Base-by-base conservation (phyloP, 2,797 vertebrate genomes). In the Peromyscus attwateri region DNA sequence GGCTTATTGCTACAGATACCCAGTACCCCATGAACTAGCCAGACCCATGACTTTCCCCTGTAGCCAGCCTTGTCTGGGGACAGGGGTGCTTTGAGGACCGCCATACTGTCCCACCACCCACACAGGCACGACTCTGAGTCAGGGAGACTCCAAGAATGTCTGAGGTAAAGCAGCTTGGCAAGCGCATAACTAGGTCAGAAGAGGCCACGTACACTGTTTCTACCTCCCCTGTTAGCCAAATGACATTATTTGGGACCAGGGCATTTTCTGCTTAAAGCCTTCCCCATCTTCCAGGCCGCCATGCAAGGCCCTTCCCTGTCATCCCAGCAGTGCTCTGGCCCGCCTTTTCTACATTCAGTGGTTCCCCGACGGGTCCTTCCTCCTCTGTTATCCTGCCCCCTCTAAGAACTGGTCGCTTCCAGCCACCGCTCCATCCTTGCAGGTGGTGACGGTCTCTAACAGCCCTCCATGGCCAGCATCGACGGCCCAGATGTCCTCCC, bases 61-160 rank as follows among this genome's bases (percentile, higher is more conserved):
- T 40, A 73, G 57, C 27, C 49, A 60, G 76, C 60, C 49, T 66
- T 34, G 52, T 52, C 64, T 75, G 71, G 66, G 43, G 25, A 66
- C 70, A 49, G 57, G 80, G 17, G 43, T 66, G 81, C 60, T 37
- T 62, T 25, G 75, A 83, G 83, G 77, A 95, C 81, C 10, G 19
- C 75, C 55, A 66, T 37, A 46, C 71, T 60, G 73, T 64, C n/a
- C 71, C 27, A 16, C 89, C 70, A 77, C 57, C 87, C 70, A 80
- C 64, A 91, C 0, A 43, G 43, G 64, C 82, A 85, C 1, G 49
- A 76, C 64, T 43, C 40, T 40, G 68, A 94, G 70, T 87, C 92
- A 82, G 37, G 37, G 80, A 9, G 55, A 49, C 21, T 57, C 81
- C 19, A n/a, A 55, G 84, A 92, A 31, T 37, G 57, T 70, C 60